phyloP scores from a whole-genome alignment of 2,888 invertebrate species.

The Ernsta delagoae region DNA sequence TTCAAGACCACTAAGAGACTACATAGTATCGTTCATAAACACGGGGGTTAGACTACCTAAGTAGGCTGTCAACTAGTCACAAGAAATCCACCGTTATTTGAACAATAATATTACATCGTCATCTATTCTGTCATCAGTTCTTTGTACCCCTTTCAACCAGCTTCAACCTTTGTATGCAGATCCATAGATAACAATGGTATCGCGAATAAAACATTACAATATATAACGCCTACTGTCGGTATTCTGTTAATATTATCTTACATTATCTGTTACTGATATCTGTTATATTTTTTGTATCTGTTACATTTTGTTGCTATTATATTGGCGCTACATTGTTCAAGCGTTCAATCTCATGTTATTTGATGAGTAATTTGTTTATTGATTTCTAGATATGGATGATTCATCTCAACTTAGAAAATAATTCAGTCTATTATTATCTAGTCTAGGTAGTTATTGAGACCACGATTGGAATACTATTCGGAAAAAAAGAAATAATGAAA shows the following conservation, averaged over 20 bases:
- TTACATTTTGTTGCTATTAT: background rate
- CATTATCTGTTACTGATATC: slow-evolving; percentile 22
- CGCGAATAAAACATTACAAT: background rate
- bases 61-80: too few species aligned
- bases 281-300: slow-evolving; percentile 4
- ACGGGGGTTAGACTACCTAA: too few species aligned
- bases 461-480: too few species aligned
- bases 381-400: background rate
- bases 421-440: too few species aligned
- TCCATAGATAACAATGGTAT: background rate
- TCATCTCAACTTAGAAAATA: too few species aligned
- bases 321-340: background rate
- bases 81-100: slow-evolving; percentile 38
- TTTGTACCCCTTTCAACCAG: slow-evolving; percentile 13
- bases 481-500: too few species aligned
- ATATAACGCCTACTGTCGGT: background rate
- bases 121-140: slow-evolving; percentile 24
- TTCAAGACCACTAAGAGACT: too few species aligned
- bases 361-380: background rate
- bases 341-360: background rate
- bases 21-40: too few species aligned
- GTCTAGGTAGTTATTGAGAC: too few species aligned
- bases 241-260: slow-evolving; percentile 13
- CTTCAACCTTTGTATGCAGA: slow-evolving; percentile 37
- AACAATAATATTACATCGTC: slow-evolving; percentile 36